Base-by-base conservation (phyloP, 2,888 invertebrate species). In the Reticulitermes lucifugus region DNA sequence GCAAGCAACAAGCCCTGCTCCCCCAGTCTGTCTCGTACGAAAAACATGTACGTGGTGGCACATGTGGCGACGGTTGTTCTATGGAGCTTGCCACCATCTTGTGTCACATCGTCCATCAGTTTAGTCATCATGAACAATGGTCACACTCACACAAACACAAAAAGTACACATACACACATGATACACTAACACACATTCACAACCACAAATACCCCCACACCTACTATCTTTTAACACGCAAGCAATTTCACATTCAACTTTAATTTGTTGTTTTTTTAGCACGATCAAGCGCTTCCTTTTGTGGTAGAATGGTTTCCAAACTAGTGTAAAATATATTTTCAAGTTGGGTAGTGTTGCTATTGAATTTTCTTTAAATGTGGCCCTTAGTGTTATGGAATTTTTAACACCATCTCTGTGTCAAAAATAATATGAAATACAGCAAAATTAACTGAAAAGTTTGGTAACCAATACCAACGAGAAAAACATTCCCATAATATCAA, bases 41-140 rank as follows among this genome's bases (percentile, higher is more conserved):
- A 81, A 65, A 81, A 22, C 35, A 35, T 46, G 70, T 81, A 70
- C 70, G 81, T 43, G 43, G 25, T 81, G 81, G 81, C 81, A 81
- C 81, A 81, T 81, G 65, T 81, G 70, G 70, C 70, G 70, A 81
- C 65, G 70, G 81, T 59, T 80, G 80, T 81, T 43, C 55, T 70
- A 43, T 70, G 81, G 81, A 81, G 81, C 43, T 41, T 81, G 43
- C 81, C 81, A 81, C 70, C 81, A 81, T 65, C 81, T 81, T 60
- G 81, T 81, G 81, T 81, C 81, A 81, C 81, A 81, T 60, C 81
- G 60, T 65, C 60, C 81, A 81, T 81, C 81, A 81, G 81, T 81
- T 65, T 41, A 46, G 25, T 81, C 81, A 65, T 65, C 65, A 70
- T n/a, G 22, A 77, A 46, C 51, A 77, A 46, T 51, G 77, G 46